Evolutionary conservation across 1,140 invertebrate genomes (phyloP).

Genomic region (Papilio glaucus): DNA sequence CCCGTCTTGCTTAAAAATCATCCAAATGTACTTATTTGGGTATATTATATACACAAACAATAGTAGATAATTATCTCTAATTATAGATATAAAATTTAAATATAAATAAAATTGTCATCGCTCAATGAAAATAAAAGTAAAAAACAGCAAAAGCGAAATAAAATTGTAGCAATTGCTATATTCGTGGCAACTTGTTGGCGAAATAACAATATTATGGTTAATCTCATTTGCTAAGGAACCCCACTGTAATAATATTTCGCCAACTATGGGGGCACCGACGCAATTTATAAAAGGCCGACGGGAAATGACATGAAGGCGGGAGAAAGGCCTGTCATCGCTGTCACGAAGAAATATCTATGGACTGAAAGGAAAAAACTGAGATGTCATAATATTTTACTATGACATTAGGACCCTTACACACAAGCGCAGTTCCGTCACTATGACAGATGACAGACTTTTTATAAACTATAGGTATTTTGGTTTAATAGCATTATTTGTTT

Average conservation of each 20-base stretch:
- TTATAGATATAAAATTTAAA: too few species aligned
- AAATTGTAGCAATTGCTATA: constrained; percentile 51
- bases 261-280: constrained; percentile 64
- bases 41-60: too few species aligned
- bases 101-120: too few species aligned
- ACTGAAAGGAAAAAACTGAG: constrained; percentile 65
- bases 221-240: constrained; percentile 68
- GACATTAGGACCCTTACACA: constrained; percentile 48
- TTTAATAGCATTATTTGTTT: not conserved
- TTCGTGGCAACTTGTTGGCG: constrained; percentile 57
- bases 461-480: too few species aligned
- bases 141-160: constrained; percentile 43
- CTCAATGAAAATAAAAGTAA: too few species aligned
- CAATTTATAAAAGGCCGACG: constrained; percentile 74
- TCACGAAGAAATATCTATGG: constrained; percentile 68
- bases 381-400: constrained; percentile 74
- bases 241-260: constrained; percentile 66
- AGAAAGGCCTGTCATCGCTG: constrained; percentile 75
- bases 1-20: too few species aligned
- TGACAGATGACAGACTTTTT: constrained; percentile 9
- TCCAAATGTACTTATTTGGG: too few species aligned
- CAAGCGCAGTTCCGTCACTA: constrained; percentile 30
- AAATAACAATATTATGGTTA: constrained; percentile 74
- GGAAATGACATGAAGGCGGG: constrained; percentile 70
- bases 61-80: too few species aligned